Conservation (phyloP, 2,797 vertebrate species). For the Pseudocheirus occidentalis region DNA sequence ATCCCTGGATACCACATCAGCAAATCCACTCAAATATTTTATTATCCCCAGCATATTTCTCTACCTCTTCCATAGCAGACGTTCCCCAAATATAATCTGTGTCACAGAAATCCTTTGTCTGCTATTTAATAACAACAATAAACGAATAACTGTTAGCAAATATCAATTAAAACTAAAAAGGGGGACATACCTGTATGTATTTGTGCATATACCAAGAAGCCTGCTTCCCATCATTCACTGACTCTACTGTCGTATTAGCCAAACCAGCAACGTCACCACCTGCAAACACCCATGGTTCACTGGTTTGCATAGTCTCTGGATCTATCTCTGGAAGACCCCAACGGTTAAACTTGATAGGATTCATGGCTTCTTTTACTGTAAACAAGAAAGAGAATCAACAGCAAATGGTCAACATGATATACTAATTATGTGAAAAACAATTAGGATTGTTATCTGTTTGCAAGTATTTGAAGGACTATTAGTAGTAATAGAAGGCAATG, state of each 20-base stretch:
- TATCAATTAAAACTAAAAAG: neutral
- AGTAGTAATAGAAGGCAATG: neutral
- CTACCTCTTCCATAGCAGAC: neutral
- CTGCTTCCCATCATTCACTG: constrained; percentile 97
- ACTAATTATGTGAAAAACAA: constrained; percentile 48
- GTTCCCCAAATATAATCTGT: neutral
- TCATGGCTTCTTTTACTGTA: constrained; percentile 92
- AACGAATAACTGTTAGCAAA: constrained; percentile 2
- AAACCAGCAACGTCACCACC: constrained; percentile 93
- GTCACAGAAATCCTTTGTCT: neutral
- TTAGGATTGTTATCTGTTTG: constrained; percentile 49
- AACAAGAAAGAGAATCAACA: constrained; percentile 62
- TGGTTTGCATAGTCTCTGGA: constrained; percentile 94
- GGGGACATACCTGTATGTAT: constrained; percentile 91
- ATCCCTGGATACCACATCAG: neutral
- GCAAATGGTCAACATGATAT: constrained; percentile 20
- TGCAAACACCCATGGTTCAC: constrained; percentile 94
- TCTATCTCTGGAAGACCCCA: constrained; percentile 94
- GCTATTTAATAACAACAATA: neutral
- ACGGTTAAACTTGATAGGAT: constrained; percentile 91
- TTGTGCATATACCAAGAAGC: constrained; percentile 96
- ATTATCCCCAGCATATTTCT: neutral
- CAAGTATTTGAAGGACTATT: neutral
- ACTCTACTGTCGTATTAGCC: constrained; percentile 96
- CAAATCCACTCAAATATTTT: constrained; percentile 1